Base-by-base conservation (phyloP, 1,140 invertebrate genomes). In the Leptestheria dahalacensis region DNA sequence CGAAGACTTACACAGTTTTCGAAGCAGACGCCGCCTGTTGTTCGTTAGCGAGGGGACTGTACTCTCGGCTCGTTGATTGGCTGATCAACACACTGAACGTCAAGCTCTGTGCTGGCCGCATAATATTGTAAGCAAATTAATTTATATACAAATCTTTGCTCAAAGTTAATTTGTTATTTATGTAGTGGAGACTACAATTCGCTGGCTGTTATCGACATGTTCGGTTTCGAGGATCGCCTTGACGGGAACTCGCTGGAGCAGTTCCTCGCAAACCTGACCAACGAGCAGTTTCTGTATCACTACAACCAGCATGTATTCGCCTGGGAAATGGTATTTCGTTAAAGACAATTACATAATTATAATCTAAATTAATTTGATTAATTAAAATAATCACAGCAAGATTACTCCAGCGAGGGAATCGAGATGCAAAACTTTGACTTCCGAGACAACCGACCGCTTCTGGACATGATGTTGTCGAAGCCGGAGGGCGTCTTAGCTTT, bases 281-380 rank as follows among this genome's bases (percentile, higher is more conserved):
- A 91, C 66, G 87, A 92, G 68, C 86, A 91, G 70, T 76, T 94
- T 63, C 88, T 91, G 67, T 91, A 88, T 69, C 82, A 86, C 63
- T 90, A 90, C 69, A 86, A 90, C 67, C 88, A 93, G 72, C 78
- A 83, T 70, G 76, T 91, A 26, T 95, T 94, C 70, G 80, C 81
- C 26, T 88, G 88, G 81, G 90, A 93, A 77, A 85, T 86, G 79
- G 78, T 81, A 68, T 75, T 68, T 62, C 10, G n/a, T n/a, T n/a
- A n/a, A n/a, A n/a, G n/a, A n/a, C n/a, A n/a, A n/a, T n/a, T n/a
- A n/a, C n/a, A n/a, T n/a, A n/a, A n/a, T n/a, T n/a, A n/a, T n/a
- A n/a, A n/a, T n/a, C n/a, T n/a, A n/a, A n/a, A n/a, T n/a, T n/a
- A n/a, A n/a, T n/a, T n/a, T n/a, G n/a, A n/a, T n/a, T n/a, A n/a